A percentile compares a stretch with the other conserved stretches of the same genome.
These are phyloP conservation scores for Enteromius radiatus DNA, from an alignment of 2,797 vertebrate species.

Conservation along the genomic window DNA sequence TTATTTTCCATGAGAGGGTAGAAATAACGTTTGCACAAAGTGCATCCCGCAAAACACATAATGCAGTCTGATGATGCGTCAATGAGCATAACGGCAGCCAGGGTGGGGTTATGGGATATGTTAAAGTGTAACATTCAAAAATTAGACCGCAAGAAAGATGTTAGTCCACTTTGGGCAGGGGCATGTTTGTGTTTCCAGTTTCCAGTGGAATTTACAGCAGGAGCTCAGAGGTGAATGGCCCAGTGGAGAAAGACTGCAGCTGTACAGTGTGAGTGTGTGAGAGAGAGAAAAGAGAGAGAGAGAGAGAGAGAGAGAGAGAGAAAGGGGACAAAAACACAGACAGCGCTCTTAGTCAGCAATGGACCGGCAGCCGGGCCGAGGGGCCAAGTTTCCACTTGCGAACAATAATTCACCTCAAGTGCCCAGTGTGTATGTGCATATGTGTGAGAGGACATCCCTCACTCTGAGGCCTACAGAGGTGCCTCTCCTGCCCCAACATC, in stretches of 20 bases:
- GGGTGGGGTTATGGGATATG: conserved; percentile 49
- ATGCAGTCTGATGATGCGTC: conserved; percentile 1
- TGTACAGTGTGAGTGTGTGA: conserved; percentile 57
- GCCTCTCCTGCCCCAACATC: conserved; percentile 18
- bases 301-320: background rate
- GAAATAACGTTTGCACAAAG: background rate
- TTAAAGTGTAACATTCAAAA: conserved; percentile 13
- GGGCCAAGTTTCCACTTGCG: conserved; percentile 82
- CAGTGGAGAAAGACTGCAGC: conserved; percentile 72
- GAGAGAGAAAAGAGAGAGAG: conserved; percentile 14
- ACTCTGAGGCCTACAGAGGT: background rate
- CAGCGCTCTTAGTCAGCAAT: conserved; percentile 77
- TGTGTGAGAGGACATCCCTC: conserved; percentile 46
- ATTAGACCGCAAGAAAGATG: conserved; percentile 22
- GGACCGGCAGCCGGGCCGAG: conserved; percentile 74
- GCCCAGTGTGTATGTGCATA: conserved; percentile 58
- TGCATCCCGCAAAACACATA: conserved; percentile 57
- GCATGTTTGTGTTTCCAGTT: conserved; percentile 84
- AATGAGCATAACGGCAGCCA: conserved; percentile 31
- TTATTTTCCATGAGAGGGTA: conserved; percentile 44
- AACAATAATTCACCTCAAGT: conserved; percentile 83
- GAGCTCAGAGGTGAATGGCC: conserved; percentile 72
- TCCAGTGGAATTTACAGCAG: conserved; percentile 82
- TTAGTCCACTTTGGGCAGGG: conserved; percentile 30
- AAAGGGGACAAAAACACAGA: conserved; percentile 57